Evolutionary conservation across 2,888 invertebrate genomes (phyloP).

Genomic region (Conistra vaccinii): DNA sequence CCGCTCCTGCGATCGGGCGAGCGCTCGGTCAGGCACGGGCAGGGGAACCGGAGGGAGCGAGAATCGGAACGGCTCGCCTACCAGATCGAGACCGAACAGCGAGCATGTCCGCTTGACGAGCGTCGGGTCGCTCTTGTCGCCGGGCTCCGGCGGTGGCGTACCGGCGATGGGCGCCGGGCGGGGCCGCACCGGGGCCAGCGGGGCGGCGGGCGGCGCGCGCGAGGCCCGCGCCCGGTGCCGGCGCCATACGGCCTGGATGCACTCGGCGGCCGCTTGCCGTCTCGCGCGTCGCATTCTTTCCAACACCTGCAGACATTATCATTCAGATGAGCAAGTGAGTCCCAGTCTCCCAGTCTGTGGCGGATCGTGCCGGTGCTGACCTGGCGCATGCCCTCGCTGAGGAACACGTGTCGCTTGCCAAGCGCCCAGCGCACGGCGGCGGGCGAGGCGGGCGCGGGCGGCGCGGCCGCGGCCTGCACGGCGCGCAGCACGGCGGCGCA

Average conservation of each 20-base stretch:
- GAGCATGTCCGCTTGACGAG: conserved; percentile 97
- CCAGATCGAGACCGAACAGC: conserved; percentile 96
- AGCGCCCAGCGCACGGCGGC: conserved; percentile 94
- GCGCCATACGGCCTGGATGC: conserved; percentile 96
- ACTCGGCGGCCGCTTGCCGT: conserved; percentile 94
- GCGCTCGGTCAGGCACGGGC: conserved; percentile 29
- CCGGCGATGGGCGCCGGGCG: conserved; percentile 97
- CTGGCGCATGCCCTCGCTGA: conserved; percentile 98
- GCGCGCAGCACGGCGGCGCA: conserved; percentile 94
- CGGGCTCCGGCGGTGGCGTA: conserved; percentile 96
- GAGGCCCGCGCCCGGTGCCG: conserved; percentile 92
- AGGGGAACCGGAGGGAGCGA: conserved; percentile 33
- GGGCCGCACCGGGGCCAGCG: conserved; percentile 92
- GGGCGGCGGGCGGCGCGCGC: conserved; percentile 57
- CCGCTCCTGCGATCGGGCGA: conserved; percentile 91
- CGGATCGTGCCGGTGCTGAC: background rate
- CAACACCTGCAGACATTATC: conserved; percentile 91
- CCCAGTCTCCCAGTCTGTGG: background rate
- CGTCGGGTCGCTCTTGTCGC: conserved; percentile 96
- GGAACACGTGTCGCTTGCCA: conserved; percentile 97
- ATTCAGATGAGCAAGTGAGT: background rate
- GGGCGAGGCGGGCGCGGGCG: conserved; percentile 93
- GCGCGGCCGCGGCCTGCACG: conserved; percentile 95
- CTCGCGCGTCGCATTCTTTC: conserved; percentile 95
- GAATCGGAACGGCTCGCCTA: conserved; percentile 78